Conservation (phyloP, 2,888 invertebrate species). For the Celastrina argiolus region DNA sequence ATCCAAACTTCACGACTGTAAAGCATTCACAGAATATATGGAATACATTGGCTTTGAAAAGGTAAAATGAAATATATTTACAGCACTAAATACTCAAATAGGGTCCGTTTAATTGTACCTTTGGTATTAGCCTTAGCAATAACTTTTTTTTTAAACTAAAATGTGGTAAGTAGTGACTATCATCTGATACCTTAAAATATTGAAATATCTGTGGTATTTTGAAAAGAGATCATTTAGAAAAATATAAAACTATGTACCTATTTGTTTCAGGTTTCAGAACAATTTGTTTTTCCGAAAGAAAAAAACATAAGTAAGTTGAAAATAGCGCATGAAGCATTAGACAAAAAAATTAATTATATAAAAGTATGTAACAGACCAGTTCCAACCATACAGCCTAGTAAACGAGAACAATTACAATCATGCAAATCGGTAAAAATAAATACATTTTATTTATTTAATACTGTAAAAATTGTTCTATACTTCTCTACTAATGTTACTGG, state of each 20-base stretch:
- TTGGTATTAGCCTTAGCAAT: no score
- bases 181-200: no score
- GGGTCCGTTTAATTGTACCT: not conserved
- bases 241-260: no score
- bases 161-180: no score
- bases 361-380: constrained; percentile 38
- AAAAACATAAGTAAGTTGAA: constrained; percentile 50
- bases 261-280: constrained; percentile 45
- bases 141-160: no score
- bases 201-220: no score
- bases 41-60: constrained; percentile 58
- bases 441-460: no score
- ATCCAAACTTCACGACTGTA: constrained; percentile 42
- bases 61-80: constrained; percentile 42
- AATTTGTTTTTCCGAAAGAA: constrained; percentile 51
- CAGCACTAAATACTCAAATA: not conserved
- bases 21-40: constrained; percentile 57
- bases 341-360: constrained; percentile 60
- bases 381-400: not conserved
- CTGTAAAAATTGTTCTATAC: no score
- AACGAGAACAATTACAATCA: not conserved
- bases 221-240: no score
- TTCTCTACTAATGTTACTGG: no score
- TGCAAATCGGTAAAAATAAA: not conserved
- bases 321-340: constrained; percentile 56